Base-by-base conservation (phyloP, 2,888 invertebrate species). In the Eristalinus aeneus region DNA sequence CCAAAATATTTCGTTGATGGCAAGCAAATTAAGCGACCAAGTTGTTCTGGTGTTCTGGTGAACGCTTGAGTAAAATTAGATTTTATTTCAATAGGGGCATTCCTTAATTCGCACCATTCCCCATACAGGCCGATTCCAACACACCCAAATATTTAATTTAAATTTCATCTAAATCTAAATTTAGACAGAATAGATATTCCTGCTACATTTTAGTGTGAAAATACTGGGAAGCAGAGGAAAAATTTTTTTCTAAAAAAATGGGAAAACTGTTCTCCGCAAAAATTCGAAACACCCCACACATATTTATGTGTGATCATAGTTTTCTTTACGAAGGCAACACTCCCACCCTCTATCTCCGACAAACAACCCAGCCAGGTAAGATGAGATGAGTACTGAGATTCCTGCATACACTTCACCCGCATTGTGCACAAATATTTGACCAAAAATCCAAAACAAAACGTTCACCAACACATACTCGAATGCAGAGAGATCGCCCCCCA, bases 311-410 rank as follows among this genome's bases (percentile, higher is more conserved):
- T 73, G 27, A 23, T 36, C 31, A 65, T 34, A 58, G 32, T 67
- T 56, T 46, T 20, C 16, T 12, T 31, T 61, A 67, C 46, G 64
- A 65, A 65, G 12, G 32, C 34, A 68, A 9, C n/a, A 23, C 20
- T 8, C 53, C 22, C 63, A 53, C 54, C 32, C 12, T 6, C 60
- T 63, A 65, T 5, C 27, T 27, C 27, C 27, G 27, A 2, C 2
- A 27, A 27, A 2, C 27, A 27, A 27, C 68, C 72, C 36, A 64
- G 68, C 67, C 83, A 87, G 87, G 87, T 87, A 87, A 87, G 87
- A 87, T 87, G 87, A 87, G 87, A 87, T 79, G 78, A 83, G 36
- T 78, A 58, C 74, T 65, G 87, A 87, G 46, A 46, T 76, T 76
- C 58, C 75, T 65, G 39, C 23, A 16, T 16, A 79, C 65, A 79